Conservation (phyloP, 2,797 vertebrate genomes). For the Fringilla coelebs region DNA sequence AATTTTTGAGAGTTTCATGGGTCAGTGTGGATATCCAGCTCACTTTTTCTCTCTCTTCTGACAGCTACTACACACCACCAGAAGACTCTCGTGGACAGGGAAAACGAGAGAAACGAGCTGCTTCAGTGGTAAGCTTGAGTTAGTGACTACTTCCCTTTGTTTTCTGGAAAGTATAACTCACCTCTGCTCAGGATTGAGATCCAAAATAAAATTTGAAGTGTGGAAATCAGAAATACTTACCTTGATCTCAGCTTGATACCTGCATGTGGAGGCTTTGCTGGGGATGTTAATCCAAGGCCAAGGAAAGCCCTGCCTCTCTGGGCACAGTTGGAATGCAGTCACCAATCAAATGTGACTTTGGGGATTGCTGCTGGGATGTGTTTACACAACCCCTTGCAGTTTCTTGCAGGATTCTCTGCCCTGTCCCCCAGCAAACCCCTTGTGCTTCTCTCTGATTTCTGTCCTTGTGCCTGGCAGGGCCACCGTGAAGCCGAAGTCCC, state of each 20-base stretch:
- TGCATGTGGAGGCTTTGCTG: not conserved
- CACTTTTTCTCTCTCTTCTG: not conserved
- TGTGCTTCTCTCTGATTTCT: not conserved
- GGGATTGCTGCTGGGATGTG: not conserved
- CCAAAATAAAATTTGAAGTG: not conserved
- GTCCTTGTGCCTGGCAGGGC: constrained; percentile 43
- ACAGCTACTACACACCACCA: constrained; percentile 43
- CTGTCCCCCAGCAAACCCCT: not conserved
- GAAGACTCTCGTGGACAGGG: constrained; percentile 9
- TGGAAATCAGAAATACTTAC: not conserved
- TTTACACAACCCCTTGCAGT: not conserved
- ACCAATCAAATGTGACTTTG: not conserved
- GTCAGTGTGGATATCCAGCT: not conserved
- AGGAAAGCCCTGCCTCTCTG: not conserved
- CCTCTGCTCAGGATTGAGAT: not conserved
- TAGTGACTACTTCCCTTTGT: not conserved
- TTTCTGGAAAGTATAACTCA: not conserved
- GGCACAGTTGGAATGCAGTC: not conserved
- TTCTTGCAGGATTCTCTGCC: not conserved
- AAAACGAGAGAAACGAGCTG: not conserved
- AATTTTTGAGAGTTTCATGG: not conserved
- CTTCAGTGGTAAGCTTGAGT: constrained; percentile 48
- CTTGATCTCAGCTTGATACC: not conserved
- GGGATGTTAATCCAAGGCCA: not conserved
- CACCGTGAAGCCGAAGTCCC: constrained; percentile 75